Evolutionary conservation across 2,888 invertebrate genomes (phyloP).

Genomic region (Sarcophaga carnaria): DNA sequence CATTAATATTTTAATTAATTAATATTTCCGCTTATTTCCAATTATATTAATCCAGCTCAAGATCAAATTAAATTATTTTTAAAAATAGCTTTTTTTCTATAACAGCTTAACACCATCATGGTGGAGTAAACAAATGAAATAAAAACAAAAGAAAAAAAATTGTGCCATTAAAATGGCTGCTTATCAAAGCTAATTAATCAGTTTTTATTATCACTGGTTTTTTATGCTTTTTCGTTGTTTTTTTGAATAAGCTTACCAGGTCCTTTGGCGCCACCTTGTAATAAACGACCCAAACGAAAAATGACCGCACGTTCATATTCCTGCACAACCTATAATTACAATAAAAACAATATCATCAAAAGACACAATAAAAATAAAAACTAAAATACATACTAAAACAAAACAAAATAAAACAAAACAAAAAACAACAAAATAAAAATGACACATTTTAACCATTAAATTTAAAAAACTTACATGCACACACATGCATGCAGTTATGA

Average conservation of each 20-base stretch:
- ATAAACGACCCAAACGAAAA: conserved; percentile 91
- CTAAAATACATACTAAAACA: neutral
- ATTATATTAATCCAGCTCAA: too few relatives aligned
- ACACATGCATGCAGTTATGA: neutral
- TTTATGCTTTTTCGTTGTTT: neutral
- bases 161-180: neutral
- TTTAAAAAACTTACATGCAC: conserved; percentile 15
- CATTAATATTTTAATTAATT: too few relatives aligned
- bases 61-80: neutral
- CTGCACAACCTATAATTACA: conserved; percentile 61
- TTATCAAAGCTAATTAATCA: conserved; percentile 53
- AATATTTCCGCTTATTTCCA: too few relatives aligned
- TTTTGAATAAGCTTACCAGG: conserved; percentile 85
- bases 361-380: neutral
- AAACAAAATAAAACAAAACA: conserved; percentile 17
- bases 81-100: neutral
- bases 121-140: neutral
- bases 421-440: conserved; percentile 14
- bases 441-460: conserved; percentile 46
- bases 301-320: conserved; percentile 67
- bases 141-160: neutral
- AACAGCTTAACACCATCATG: neutral
- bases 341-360: conserved; percentile 76
- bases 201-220: neutral
- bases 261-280: conserved; percentile 95